Evolutionary conservation across 2,797 vertebrate genomes (phyloP), one percentile per base, ranked within the genome.

Genomic region (Coregonus sp.): DNA sequence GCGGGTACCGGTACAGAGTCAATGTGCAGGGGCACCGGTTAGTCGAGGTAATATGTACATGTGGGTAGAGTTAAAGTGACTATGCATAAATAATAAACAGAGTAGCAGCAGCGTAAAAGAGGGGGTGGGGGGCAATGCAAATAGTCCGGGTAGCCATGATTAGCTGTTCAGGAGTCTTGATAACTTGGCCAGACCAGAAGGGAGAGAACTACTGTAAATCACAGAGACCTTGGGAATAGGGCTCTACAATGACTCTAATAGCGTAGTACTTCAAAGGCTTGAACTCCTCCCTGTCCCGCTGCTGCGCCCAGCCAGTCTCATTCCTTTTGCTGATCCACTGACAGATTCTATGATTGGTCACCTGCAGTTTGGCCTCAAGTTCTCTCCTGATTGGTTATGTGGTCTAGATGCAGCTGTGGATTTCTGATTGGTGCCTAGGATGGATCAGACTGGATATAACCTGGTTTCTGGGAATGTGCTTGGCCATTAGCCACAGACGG

Each of bases 401-500:
- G 3, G 59, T 63, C 59, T 12, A 63, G n/a, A 29, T 29, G 59
- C 20, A 29, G 59, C 59, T 12, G 3, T 14, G 5, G 25, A 72
- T 72, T 20, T 73, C 29, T 73, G 52, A 73, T 35, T 73, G 71
- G 29, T 73, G 29, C 5, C 52, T 56, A 25, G 40, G 29, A 9
- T 33, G 20, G 56, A 15, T 52, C 52, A 54, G 66, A 47, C 31
- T 56, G 67, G 59, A 29, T 40, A n/a, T 61, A 70, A 61, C n/a
- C 75, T 29, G 52, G 18, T 25, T 52, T 37, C 67, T 47, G 63
- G 50, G 52, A 70, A 61, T 40, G 33, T 71, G 31, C 54, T 35
- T 61, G 72, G 54, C 72, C 29, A 61, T 12, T 37, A 35, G 54
- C 54, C 54, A 40, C 31, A 59, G 50, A 47, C 2, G 14, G 16